Base-by-base conservation (phyloP, 1,140 invertebrate genomes). In the Penaeus vannamei region DNA sequence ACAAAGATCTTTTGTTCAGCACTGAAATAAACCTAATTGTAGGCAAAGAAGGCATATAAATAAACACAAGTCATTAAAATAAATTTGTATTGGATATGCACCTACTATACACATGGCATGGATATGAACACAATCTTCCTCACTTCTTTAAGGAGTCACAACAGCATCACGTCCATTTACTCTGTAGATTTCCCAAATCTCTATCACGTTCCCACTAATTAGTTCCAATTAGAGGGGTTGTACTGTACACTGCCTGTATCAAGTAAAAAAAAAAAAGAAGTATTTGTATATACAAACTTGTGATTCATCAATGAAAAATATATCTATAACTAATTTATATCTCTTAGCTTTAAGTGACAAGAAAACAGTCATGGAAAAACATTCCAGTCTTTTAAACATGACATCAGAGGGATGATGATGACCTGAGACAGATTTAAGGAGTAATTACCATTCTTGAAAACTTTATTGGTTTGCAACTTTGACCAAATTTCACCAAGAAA, bases 161-260 rank as follows among this genome's bases (percentile, higher is more conserved):
- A 42, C 77, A 80, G 77, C 77, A 19, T 22, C 32, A 42, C 5
- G 77, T 77, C 72, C 72, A 29, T 77, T 42, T 77, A 77, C 29
- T 77, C 72, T 77, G 72, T 29, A n/a, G 29, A 20, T 77, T 77
- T 77, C 72, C 29, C 72, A 77, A 36, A 77, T 42, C 72, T 77
- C 29, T 36, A 77, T 42, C 23, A 77, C 72, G 36, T 46, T 46
- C 77, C 22, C 77, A 80, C 26, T 53, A 80, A 80, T 46, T 80
- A 80, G 42, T 80, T 80, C 53, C 36, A 22, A 80, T 80, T 80
- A 80, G 77, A 80, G 32, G 32, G 77, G 77, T 53, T 80, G 77
- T 42, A 53, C 42, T 26, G 77, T 46, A 46, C 77, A 80, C 77
- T 80, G 77, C 77, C 77, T 80, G 77, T 80, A 46, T 46, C 32